These are phyloP conservation scores for Caenorhabditis latens DNA, from an alignment of 1,140 invertebrate genomes.

Conservation along the genomic window DNA sequence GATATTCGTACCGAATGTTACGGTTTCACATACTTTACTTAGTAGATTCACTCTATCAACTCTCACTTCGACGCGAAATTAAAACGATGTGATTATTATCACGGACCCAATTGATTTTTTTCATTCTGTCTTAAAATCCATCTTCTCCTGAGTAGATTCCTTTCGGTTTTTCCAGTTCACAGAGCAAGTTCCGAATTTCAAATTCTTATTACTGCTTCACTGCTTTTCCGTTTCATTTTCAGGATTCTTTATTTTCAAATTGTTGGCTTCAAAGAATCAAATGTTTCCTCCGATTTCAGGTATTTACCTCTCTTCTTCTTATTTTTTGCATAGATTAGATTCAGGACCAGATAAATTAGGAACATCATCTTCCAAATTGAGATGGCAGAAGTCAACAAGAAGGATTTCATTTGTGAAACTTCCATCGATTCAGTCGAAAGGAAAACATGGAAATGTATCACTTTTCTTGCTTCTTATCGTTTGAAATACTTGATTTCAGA, in stretches of 20 bases:
- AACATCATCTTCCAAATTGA: neutral
- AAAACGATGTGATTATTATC: no score
- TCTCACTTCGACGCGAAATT: no score
- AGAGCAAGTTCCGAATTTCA: no score
- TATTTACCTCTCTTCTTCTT: neutral
- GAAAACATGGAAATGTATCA: neutral
- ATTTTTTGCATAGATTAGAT: neutral
- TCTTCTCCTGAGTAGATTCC: no score
- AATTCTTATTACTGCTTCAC: neutral
- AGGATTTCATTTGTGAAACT: constrained; percentile 35
- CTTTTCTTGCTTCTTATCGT: neutral
- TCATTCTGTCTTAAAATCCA: no score
- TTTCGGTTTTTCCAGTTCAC: no score
- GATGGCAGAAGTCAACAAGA: constrained; percentile 45
- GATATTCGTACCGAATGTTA: no score
- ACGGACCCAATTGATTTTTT: no score
- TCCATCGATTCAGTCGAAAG: constrained; percentile 11
- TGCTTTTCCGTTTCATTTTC: neutral
- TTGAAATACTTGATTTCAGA: neutral
- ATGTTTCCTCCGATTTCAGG: constrained; percentile 30
- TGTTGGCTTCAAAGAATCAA: neutral
- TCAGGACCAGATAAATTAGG: neutral
- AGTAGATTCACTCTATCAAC: no score
- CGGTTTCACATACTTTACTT: no score
- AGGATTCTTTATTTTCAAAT: neutral